Conservation (phyloP, 1,140 invertebrate genomes). For the Drosophila navojoa region DNA sequence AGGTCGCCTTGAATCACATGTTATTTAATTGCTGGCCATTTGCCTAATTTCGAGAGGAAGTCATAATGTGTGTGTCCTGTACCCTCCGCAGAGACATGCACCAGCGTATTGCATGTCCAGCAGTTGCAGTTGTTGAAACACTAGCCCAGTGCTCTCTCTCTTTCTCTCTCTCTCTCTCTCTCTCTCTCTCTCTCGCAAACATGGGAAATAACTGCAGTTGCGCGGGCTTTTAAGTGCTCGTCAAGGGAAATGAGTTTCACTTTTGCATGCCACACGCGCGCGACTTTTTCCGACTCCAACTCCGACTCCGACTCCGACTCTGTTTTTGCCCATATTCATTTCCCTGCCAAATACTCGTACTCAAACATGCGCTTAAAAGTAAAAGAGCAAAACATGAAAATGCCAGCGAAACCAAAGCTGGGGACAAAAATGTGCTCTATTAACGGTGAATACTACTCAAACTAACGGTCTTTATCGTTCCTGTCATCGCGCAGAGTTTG, state of each 20-base stretch:
- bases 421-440: conserved; percentile 10
- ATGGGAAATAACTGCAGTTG: conserved; percentile 73
- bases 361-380: conserved; percentile 17
- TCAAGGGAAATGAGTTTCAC: conserved; percentile 46
- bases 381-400: neutral
- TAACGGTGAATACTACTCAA: conserved; percentile 2
- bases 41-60: conserved; percentile 60
- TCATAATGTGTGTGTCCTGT: conserved; percentile 14
- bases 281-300: conserved; percentile 2
- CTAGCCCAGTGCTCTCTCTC: conserved; percentile 11
- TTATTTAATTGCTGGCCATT: conserved; percentile 61
- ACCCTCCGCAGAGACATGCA: neutral
- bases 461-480: conserved; percentile 14
- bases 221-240: conserved; percentile 67
- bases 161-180: no score
- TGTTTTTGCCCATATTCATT: conserved; percentile 4
- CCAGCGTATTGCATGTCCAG: conserved; percentile 43
- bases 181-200: conserved; percentile 40
- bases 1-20: conserved; percentile 34
- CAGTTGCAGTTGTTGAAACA: conserved; percentile 17
- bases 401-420: conserved; percentile 16
- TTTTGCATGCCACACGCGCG: conserved; percentile 74
- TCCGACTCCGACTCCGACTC: no score
- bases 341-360: conserved; percentile 16
- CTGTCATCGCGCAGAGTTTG: conserved; percentile 1